Evolutionary conservation across 2,113 vertebrate species (phyloP), one percentile per base, ranked within the genome.

Genomic region (Catharus bicknelli): DNA sequence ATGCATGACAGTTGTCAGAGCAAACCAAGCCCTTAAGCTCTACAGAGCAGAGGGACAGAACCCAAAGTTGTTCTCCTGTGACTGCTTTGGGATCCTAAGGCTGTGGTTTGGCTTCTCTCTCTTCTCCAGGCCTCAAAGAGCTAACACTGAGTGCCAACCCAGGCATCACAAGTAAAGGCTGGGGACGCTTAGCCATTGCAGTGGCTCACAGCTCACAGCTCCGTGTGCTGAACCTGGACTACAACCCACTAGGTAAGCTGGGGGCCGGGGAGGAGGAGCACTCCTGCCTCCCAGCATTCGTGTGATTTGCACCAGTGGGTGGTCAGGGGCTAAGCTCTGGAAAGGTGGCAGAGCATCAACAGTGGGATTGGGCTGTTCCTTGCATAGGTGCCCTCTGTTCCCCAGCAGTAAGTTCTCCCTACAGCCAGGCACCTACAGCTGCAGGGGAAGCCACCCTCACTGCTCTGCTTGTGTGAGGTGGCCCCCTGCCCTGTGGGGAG

Each of bases 171-270:
- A 98, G 98, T 72, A 99, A 98, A 92, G 98, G 98, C 93, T 99
- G 99, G 99, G 98, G 99, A 42, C 98, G 98, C 29, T 97, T 99
- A 42, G 98, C 98, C 88, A 98, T 99, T 55, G 99, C 99, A 1
- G 98, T 99, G 91, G 99, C 99, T 89, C 99, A 99, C 97, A 99
- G 99, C 96, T 99, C 99, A 3, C 99, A 99, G 96, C 98, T 99
- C 62, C 98, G 99, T 0, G 99, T 99, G 38, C 98, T 99, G 90
- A 99, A 99, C 96, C 97, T 99, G 96, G 99, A 99, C 97, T 99
- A 99, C 98, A 99, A 99, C 93, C 98, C 98, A 1, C 97, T 99
- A 70, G 99, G 99, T 99, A 97, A 98, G 97, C 88, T 30, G 66
- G 27, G 51, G 47, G 26, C 3, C 0, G 9, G 53, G 38, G 21